Conservation (phyloP, 2,797 vertebrate genomes). For the Etheostoma perlongum region DNA sequence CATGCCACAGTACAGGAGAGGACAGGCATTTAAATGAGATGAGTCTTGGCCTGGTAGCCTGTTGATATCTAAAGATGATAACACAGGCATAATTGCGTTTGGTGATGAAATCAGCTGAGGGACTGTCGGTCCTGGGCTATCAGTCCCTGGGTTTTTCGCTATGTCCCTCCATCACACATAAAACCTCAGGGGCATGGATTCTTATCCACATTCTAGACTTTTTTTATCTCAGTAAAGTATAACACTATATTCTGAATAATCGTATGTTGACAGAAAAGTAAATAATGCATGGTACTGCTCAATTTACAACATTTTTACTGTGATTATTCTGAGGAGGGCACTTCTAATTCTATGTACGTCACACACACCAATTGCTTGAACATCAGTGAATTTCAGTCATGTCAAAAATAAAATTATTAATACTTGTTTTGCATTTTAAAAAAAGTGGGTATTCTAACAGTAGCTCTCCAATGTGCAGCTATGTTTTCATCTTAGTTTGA, state of each 20-base stretch:
- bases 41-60: background rate
- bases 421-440: no score
- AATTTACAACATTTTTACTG: background rate
- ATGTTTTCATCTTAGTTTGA: background rate
- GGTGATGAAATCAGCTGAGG: constrained; percentile 30
- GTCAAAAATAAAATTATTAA: no score
- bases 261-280: background rate
- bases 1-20: constrained; percentile 26
- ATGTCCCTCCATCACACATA: background rate
- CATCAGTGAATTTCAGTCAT: background rate
- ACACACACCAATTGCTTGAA: background rate
- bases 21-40: constrained; percentile 15
- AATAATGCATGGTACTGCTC: background rate
- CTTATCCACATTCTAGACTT: background rate
- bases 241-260: background rate
- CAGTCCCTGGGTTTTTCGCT: background rate
- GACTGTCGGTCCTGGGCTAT: constrained; percentile 2
- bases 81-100: constrained; percentile 39
- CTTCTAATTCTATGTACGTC: background rate
- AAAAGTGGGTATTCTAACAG: no score
- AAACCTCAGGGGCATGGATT: background rate
- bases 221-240: background rate
- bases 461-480: background rate
- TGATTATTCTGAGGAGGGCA: background rate
- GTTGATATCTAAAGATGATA: constrained; percentile 27